Evolutionary conservation across 2,797 vertebrate species (phyloP).

Genomic region (Hapalemur alaotrensis): DNA sequence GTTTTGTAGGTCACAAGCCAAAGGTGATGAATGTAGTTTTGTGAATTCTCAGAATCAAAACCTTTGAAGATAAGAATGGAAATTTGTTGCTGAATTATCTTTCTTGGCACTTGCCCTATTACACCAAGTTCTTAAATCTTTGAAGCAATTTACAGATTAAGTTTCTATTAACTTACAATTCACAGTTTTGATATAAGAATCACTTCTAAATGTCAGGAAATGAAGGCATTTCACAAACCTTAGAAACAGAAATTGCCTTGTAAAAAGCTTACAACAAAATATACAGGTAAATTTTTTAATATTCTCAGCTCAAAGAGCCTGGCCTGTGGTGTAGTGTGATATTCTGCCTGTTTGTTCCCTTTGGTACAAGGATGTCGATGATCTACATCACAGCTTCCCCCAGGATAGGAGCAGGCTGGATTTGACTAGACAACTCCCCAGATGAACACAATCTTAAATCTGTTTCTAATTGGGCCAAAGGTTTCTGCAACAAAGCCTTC

Average conservation of each 20-base stretch:
- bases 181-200: not conserved
- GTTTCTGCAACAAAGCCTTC: slow-evolving; percentile 34
- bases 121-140: not conserved
- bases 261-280: not conserved
- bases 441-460: not conserved
- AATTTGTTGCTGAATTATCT: not conserved
- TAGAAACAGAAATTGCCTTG: not conserved
- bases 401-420: not conserved
- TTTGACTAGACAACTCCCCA: not conserved
- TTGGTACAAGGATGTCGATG: not conserved
- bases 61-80: slow-evolving; percentile 50
- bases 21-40: not conserved
- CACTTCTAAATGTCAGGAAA: not conserved
- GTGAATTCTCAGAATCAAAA: slow-evolving; percentile 14
- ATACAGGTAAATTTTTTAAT: not conserved
- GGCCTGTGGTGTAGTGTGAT: no score
- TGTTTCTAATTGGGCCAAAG: slow-evolving; percentile 34
- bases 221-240: not conserved
- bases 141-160: not conserved
- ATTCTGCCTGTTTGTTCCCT: not conserved
- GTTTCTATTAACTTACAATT: slow-evolving; percentile 27
- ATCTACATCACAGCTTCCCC: not conserved
- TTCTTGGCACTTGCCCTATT: not conserved
- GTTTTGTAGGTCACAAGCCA: not conserved
- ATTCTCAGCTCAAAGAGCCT: not conserved